These are phyloP conservation scores for Scopus umbretta DNA, from an alignment of 2,113 vertebrate species.

Conservation along the genomic window DNA sequence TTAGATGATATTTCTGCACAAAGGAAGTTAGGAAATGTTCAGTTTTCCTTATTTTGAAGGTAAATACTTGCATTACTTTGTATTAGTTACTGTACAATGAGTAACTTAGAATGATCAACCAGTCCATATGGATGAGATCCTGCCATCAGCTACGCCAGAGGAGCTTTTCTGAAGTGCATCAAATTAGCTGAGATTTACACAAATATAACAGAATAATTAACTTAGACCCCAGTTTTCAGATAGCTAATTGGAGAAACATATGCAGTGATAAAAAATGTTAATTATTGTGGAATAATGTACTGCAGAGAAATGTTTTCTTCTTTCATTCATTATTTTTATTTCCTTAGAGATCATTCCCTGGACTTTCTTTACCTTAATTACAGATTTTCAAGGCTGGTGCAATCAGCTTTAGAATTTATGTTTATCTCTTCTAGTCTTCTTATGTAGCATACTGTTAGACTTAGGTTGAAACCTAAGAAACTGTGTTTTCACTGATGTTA, in stretches of 20 bases:
- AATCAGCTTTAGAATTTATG: not conserved
- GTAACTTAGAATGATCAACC: not conserved
- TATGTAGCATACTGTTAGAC: not conserved
- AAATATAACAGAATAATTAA: conserved; percentile 31
- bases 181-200: conserved; percentile 33
- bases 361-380: conserved; percentile 43
- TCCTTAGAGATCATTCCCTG: conserved; percentile 14
- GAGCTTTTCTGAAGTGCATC: not conserved
- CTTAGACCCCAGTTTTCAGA: not conserved
- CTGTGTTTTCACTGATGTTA: not conserved
- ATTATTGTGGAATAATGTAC: conserved; percentile 29
- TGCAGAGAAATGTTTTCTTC: conserved; percentile 20
- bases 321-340: conserved; percentile 48
- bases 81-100: not conserved
- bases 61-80: not conserved
- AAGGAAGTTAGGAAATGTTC: not conserved
- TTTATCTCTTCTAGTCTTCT: not conserved
- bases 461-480: not conserved
- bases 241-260: conserved; percentile 36
- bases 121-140: not conserved
- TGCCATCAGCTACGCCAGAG: not conserved
- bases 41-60: not conserved
- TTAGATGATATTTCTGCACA: not conserved
- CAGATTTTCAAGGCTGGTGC: not conserved
- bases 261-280: conserved; percentile 16